Evolutionary conservation across 2,113 vertebrate species (phyloP).

Genomic region (Willisornis vidua): DNA sequence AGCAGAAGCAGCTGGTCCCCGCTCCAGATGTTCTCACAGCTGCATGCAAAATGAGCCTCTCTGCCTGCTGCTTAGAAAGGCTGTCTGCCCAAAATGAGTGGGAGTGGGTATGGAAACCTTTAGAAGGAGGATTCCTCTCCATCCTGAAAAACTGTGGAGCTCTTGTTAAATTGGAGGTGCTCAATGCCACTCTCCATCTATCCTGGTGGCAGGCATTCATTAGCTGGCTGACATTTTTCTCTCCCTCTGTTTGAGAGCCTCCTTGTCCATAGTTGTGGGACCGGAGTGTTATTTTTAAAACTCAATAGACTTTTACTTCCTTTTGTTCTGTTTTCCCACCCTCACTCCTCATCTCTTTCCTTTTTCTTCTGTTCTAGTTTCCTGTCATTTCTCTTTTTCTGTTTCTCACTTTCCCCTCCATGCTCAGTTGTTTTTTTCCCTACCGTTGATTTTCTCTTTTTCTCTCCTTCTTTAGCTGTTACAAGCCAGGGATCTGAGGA

Average conservation of each 20-base stretch:
- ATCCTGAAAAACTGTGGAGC: background rate
- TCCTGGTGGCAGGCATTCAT: background rate
- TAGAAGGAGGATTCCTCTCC: background rate
- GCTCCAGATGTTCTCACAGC: background rate
- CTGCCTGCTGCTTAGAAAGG: background rate
- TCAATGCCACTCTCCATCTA: background rate
- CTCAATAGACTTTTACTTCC: background rate
- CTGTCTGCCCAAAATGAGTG: rapidly evolving
- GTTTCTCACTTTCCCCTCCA: background rate
- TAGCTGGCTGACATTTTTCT: slow-evolving; percentile 2
- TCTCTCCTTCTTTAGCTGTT: slow-evolving; percentile 71
- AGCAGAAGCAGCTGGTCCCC: background rate
- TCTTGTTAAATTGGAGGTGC: background rate
- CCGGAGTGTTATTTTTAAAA: background rate
- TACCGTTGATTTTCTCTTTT: slow-evolving; percentile 13
- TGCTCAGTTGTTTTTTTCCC: background rate
- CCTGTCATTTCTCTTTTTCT: background rate
- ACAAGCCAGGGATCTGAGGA: slow-evolving; percentile 78
- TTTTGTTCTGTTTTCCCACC: background rate
- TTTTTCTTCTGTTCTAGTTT: background rate
- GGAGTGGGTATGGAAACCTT: background rate
- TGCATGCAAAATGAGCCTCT: background rate
- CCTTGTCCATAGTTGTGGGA: background rate
- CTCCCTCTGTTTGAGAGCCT: background rate
- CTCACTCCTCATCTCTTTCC: background rate